Base-by-base conservation (phyloP, 2,888 invertebrate species). In the Hemistola chrysoprasaria region DNA sequence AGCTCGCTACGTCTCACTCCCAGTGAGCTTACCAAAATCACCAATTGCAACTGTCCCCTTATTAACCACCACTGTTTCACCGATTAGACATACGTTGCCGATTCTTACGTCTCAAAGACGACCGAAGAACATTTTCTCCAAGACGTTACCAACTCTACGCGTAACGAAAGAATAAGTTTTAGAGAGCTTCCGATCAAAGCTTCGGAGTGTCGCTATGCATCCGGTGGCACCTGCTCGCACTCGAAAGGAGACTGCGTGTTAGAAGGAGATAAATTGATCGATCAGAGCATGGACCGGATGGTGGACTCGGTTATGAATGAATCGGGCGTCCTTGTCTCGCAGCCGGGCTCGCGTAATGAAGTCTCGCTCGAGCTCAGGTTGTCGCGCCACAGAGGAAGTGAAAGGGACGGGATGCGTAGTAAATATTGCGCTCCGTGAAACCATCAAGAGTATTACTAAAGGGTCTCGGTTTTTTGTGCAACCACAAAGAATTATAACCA, bases 231-330 rank as follows among this genome's bases (percentile, higher is more conserved):
- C 86, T 87, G 88, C 86, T 86, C 85, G 74, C 86, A 81, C 86
- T 78, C 76, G 71, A 77, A 58, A 72, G 62, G 70, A 78, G 69
- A 74, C 73, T 66, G 73, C 61, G 77, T 57, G 88, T 72, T 82
- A 86, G 88, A 88, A 85, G 74, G 88, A 88, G 88, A 88, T 87
- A 72, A 82, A 84, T 72, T 80, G 80, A 81, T 78, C 76, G 76
- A 78, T 77, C 78, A 78, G 77, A 76, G 71, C 78, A 71, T 73
- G 80, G 85, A 84, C 86, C 87, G 85, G 86, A 88, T 87, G 86
- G 86, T 80, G 71, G 83, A 80, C 85, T 84, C 79, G 71, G 84
- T 88, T 85, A 88, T 88, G 88, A 88, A 88, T 88, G 88, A 87
- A 88, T 88, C 77, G 56, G 63, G 76, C 59, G 67, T 88, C 88